These are phyloP conservation scores for Centropyge bicolor DNA, from an alignment of 2,797 vertebrate genomes.

Conservation along the genomic window DNA sequence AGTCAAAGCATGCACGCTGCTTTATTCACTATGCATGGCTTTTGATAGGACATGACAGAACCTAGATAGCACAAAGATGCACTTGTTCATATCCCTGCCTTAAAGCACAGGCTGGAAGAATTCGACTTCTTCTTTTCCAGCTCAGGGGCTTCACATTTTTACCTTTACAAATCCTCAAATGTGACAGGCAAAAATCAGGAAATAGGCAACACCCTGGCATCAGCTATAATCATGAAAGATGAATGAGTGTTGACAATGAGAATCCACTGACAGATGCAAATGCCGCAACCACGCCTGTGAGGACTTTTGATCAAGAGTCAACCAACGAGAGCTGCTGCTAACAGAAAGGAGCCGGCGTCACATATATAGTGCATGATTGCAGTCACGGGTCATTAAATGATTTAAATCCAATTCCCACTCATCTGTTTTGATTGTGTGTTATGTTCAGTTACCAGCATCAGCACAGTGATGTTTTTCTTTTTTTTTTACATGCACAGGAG, in stretches of 20 bases:
- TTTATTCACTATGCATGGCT: conserved; percentile 15
- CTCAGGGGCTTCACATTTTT: conserved; percentile 11
- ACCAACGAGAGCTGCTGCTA: background rate
- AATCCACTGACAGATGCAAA: conserved; percentile 12
- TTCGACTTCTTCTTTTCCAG: background rate
- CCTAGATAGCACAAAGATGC: conserved; percentile 17
- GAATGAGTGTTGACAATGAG: background rate
- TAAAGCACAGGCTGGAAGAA: conserved; percentile 18
- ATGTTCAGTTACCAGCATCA: background rate
- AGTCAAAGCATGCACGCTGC: conserved; percentile 1
- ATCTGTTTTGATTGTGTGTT: conserved; percentile 5
- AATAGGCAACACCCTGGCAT: background rate
- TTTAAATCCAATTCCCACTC: conserved; percentile 7
- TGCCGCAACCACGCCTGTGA: background rate
- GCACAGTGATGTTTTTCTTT: background rate
- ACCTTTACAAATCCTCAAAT: background rate
- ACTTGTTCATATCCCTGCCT: conserved; percentile 10
- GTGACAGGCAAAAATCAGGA: background rate
- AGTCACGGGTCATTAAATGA: background rate
- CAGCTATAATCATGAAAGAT: background rate
- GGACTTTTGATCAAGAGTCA: conserved; percentile 9
- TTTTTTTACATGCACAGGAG: background rate
- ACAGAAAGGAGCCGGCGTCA: background rate
- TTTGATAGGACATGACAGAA: conserved; percentile 50
- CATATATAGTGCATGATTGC: background rate